Base-by-base conservation (phyloP, 2,113 vertebrate species). In the Chaetorhynchus papuensis region DNA sequence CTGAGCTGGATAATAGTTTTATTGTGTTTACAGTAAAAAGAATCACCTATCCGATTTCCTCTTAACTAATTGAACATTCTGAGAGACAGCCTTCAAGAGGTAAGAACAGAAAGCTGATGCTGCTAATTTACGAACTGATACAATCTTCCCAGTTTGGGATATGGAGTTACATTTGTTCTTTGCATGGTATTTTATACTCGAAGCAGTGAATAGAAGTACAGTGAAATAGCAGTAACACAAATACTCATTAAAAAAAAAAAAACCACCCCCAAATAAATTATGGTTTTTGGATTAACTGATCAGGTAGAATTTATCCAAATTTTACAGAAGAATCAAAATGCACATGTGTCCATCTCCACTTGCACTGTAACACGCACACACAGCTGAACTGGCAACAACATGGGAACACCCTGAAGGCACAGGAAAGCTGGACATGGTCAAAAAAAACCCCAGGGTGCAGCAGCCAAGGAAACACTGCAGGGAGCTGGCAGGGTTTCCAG, bases 111-210 rank as follows among this genome's bases (percentile, higher is more conserved):
- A 94, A 93, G 66, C 37, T 65, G 39, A 21, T 21, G 60, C 28
- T 87, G 65, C 35, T 93, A 68, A 87, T 93, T 87, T 80, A 78
- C 44, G 63, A 75, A 85, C 84, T 68, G 72, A 89, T 94, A 85
- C 61, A 71, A 89, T 92, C 91, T 94, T 92, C 22, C 18, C 39
- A 84, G 22, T 52, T 84, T 75, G 74, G 77, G 80, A 82, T 93
- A 89, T 60, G 69, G 64, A 91, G 35, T 91, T 90, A 91, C 61
- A 68, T 75, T 94, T 74, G 59, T 47, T 74, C 89, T 94, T 83
- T 85, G 49, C 33, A 39, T 0, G 0, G 71, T 26, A 89, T 74
- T 94, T 90, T 78, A 83, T 92, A 86, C 23, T n/a, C 1, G 0
- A 88, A 78, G 50, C 15, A 75, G 42, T 54, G 45, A 94, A 87